These are phyloP conservation scores for Paralichthys olivaceus DNA, from an alignment of 2,113 vertebrate species.

Conservation along the genomic window DNA sequence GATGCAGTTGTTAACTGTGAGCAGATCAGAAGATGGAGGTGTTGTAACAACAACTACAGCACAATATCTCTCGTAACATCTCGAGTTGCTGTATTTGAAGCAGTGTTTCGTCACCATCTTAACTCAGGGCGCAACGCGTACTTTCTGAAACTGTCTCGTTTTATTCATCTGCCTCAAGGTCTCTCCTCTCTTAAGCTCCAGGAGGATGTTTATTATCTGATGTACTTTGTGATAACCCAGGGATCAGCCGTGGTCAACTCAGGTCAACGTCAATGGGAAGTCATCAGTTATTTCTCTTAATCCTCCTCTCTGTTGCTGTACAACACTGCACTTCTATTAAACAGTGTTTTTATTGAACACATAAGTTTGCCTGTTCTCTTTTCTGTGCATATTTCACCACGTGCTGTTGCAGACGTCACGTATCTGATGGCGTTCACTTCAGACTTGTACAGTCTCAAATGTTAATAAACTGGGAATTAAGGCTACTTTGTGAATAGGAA, in stretches of 20 bases:
- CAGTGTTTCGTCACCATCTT: conserved; percentile 39
- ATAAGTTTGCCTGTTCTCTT: neutral
- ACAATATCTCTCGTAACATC: conserved; percentile 35
- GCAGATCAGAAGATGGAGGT: conserved; percentile 32
- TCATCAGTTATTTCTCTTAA: conserved; percentile 16
- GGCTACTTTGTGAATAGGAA: neutral
- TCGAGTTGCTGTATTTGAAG: conserved; percentile 30
- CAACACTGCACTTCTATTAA: conserved; percentile 69
- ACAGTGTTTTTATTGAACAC: conserved; percentile 48
- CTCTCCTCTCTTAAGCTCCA: conserved; percentile 1
- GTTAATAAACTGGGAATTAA: neutral
- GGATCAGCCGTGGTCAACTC: conserved; percentile 52
- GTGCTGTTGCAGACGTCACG: neutral
- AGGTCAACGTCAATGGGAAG: conserved; percentile 43
- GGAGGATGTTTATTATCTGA: conserved; percentile 18
- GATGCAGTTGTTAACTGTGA: conserved; percentile 14
- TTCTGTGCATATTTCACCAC: neutral
- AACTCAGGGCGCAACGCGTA: conserved; percentile 58
- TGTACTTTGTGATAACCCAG: conserved; percentile 35
- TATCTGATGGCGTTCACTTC: neutral
- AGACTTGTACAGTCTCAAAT: neutral
- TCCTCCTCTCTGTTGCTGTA: conserved; percentile 36
- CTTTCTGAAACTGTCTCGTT: conserved; percentile 6
- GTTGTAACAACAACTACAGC: conserved; percentile 22
- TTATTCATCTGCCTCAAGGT: neutral